A percentile compares a stretch with the other conserved stretches of the same genome.
Conservation (phyloP, 1,140 invertebrate species). For the Chrysopa pallens region DNA sequence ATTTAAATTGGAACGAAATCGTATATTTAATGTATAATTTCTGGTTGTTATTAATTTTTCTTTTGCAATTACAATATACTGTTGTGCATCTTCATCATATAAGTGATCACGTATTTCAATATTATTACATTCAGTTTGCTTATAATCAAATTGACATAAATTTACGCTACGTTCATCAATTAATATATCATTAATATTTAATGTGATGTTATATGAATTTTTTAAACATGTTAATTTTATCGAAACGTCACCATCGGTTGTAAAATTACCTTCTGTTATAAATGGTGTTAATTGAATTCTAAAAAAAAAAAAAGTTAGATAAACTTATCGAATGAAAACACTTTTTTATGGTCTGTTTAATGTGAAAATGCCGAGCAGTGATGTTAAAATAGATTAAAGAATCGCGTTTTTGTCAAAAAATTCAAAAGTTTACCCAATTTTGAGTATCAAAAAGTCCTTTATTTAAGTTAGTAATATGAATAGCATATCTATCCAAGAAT, state of each 20-base stretch:
- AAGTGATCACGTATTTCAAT: slow-evolving; percentile 48
- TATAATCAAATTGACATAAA: slow-evolving; percentile 72
- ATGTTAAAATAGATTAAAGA: too few relatives aligned
- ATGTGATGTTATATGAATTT: slow-evolving; percentile 13
- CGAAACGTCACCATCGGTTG: slow-evolving; percentile 11
- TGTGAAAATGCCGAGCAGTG: too few relatives aligned
- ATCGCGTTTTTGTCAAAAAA: too few relatives aligned
- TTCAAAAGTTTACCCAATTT: too few relatives aligned
- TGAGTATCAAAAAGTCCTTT: too few relatives aligned
- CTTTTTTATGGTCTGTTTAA: too few relatives aligned
- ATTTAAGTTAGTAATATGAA: too few relatives aligned
- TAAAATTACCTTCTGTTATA: slow-evolving; percentile 11
- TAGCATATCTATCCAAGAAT: too few relatives aligned
- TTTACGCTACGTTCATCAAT: slow-evolving; percentile 31
- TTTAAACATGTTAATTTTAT: slow-evolving; percentile 13
- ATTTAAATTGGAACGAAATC: slow-evolving; percentile 15
- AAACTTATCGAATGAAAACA: too few relatives aligned
- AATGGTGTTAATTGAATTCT: slow-evolving; percentile 17
- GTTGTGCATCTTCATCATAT: slow-evolving; percentile 12
- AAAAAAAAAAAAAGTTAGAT: slow-evolving; percentile 2
- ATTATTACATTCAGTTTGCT: slow-evolving; percentile 82
- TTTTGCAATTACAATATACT: slow-evolving; percentile 13
- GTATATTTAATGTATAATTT: slow-evolving; percentile 12
- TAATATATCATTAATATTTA: slow-evolving; percentile 15
- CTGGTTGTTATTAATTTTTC: slow-evolving; percentile 9